phyloP scores from a whole-genome alignment of 1,140 invertebrate species.

The Parasteatoda tepidariorum region DNA sequence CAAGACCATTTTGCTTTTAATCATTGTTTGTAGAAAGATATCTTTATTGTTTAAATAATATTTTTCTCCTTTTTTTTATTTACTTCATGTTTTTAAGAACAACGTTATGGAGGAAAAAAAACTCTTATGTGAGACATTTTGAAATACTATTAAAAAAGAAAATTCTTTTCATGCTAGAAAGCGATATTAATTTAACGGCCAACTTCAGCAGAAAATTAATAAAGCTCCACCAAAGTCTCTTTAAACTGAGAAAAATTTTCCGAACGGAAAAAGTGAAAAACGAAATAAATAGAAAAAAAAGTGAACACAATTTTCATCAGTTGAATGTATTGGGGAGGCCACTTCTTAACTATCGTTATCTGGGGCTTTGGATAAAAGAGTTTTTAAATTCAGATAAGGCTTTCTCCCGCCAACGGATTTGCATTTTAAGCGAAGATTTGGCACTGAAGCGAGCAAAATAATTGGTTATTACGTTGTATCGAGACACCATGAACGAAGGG shows the following conservation, averaged over 20 bases:
- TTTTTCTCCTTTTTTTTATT: too few relatives aligned
- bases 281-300: not conserved
- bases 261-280: not conserved
- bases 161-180: not conserved
- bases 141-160: not conserved
- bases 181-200: not conserved
- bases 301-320: constrained; percentile 5
- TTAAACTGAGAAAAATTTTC: not conserved
- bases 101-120: too few relatives aligned
- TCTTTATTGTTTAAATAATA: too few relatives aligned
- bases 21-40: too few relatives aligned
- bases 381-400: constrained; percentile 2
- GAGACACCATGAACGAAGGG: not conserved
- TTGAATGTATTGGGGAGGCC: constrained; percentile 5
- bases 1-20: too few relatives aligned
- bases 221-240: not conserved
- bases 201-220: not conserved
- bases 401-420: not conserved
- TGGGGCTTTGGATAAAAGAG: not conserved
- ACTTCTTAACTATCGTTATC: constrained; percentile 26
- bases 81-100: too few relatives aligned
- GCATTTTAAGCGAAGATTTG: constrained; percentile 38
- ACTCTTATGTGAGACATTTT: not conserved
- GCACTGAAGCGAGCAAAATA: constrained; percentile 37
- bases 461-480: constrained; percentile 40